Conservation (phyloP, 2,797 vertebrate genomes). For the Masticophis lateralis region DNA sequence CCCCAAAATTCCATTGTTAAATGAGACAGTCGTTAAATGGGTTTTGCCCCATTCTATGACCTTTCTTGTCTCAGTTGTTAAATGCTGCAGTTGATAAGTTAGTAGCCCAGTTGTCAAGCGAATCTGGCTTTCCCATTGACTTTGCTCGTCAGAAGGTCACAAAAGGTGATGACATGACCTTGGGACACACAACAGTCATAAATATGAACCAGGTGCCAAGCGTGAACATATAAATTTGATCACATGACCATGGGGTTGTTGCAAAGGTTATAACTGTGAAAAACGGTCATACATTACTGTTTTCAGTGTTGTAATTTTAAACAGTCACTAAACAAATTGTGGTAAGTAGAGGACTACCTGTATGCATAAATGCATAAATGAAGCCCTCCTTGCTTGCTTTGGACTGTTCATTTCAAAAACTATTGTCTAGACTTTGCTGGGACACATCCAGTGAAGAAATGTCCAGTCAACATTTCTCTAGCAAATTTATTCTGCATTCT, state of each 20-base stretch:
- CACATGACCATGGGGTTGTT: neutral
- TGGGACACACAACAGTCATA: neutral
- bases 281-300: neutral
- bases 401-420: neutral
- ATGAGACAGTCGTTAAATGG: neutral
- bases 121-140: neutral
- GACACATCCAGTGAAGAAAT: neutral
- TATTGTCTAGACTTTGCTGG: neutral
- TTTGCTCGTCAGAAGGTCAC: neutral
- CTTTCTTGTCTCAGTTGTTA: neutral
- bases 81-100: neutral
- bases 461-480: neutral
- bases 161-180: neutral
- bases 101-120: neutral
- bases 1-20: neutral
- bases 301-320: neutral
- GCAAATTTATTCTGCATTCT: neutral
- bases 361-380: neutral
- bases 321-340: neutral
- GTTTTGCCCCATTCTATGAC: neutral
- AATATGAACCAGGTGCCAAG: neutral
- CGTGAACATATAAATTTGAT: neutral
- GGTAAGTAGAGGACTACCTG: neutral
- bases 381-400: neutral
- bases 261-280: neutral